Percentiles rank a stretch among this genome's conserved stretches.
These are phyloP conservation scores for Papilio machaon DNA, from an alignment of 1,140 invertebrate genomes.

Conservation along the genomic window DNA sequence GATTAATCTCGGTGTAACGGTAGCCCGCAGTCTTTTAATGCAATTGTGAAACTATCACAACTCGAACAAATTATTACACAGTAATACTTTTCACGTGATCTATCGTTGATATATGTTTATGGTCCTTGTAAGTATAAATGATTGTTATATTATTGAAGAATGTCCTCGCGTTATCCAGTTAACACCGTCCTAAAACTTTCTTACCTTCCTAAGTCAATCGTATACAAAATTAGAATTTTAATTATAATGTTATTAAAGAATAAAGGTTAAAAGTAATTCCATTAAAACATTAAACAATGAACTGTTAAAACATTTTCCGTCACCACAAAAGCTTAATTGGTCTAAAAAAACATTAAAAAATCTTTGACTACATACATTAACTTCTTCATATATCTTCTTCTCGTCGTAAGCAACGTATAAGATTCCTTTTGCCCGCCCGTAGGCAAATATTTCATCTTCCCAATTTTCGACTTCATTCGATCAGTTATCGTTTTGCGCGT, in stretches of 20 bases:
- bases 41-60: slow-evolving; percentile 22
- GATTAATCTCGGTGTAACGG: slow-evolving; percentile 68
- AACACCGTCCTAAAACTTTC: no score
- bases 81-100: neutral
- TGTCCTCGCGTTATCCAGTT: no score
- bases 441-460: slow-evolving; percentile 82
- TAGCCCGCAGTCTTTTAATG: slow-evolving; percentile 42
- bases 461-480: slow-evolving; percentile 79
- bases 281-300: neutral
- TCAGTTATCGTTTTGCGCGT: slow-evolving; percentile 43
- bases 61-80: neutral
- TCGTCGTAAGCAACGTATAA: slow-evolving; percentile 76
- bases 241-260: neutral
- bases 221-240: neutral
- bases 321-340: neutral
- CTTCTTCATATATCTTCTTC: slow-evolving; percentile 82
- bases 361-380: slow-evolving; percentile 76
- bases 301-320: neutral
- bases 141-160: no score
- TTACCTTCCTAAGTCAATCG: no score
- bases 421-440: slow-evolving; percentile 78
- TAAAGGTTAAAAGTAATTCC: neutral
- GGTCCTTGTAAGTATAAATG: no score
- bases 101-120: neutral
- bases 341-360: slow-evolving; percentile 42